A percentile compares a stretch with the other conserved stretches of the same genome.
Evolutionary conservation across 2,113 vertebrate species (phyloP).

Genomic region (Rhynchomys soricoides): DNA sequence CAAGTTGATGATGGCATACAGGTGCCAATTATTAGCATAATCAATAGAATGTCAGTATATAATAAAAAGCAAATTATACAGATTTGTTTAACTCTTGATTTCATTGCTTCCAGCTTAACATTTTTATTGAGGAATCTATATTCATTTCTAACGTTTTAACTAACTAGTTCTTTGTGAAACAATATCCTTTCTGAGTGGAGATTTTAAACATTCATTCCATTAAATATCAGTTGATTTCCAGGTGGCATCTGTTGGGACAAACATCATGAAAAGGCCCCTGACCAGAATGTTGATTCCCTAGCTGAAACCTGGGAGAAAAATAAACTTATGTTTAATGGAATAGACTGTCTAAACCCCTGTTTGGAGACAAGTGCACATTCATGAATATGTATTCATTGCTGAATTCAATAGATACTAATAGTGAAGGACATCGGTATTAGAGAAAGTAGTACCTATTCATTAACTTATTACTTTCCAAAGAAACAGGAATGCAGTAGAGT

Average conservation of each 20-base stretch:
- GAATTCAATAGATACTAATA: conserved; percentile 70
- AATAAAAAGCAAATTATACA: conserved; percentile 22
- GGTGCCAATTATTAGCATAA: conserved; percentile 7
- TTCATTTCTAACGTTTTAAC: conserved; percentile 47
- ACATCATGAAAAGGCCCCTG: conserved; percentile 74
- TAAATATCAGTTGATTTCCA: conserved; percentile 73
- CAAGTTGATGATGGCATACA: not conserved
- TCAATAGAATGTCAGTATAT: conserved; percentile 14
- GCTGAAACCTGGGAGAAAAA: conserved; percentile 73
- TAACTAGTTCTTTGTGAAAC: not conserved
- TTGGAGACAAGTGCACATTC: conserved; percentile 66
- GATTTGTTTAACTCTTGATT: conserved; percentile 40
- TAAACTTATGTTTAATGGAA: conserved; percentile 77
- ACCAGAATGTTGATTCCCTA: conserved; percentile 68
- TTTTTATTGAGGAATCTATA: conserved; percentile 25
- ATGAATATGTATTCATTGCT: conserved; percentile 78
- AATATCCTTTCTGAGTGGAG: conserved; percentile 42
- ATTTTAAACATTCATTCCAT: conserved; percentile 64
- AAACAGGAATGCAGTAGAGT: conserved; percentile 58
- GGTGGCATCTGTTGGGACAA: conserved; percentile 70
- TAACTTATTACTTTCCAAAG: conserved; percentile 67
- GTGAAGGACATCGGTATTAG: conserved; percentile 63
- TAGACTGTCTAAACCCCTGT: conserved; percentile 69
- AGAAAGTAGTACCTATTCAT: conserved; percentile 55
- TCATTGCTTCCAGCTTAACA: conserved; percentile 46